Percentiles rank a stretch among this genome's conserved stretches.
phyloP scores from a whole-genome alignment of 2,888 invertebrate species.

The Cryptocephalus moraei region DNA sequence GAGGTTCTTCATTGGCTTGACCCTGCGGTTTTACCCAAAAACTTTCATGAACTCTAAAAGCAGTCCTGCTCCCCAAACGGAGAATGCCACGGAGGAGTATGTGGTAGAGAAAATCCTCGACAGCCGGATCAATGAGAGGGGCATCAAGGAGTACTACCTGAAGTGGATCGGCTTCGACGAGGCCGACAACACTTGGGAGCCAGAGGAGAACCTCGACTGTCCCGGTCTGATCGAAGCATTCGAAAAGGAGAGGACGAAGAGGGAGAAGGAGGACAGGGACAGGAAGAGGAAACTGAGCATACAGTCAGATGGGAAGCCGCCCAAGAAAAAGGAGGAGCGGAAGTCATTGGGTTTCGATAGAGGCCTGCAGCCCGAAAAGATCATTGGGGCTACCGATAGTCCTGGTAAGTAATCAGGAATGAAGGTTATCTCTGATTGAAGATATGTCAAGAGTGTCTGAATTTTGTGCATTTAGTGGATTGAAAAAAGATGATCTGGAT shows the following conservation, averaged over 20 bases:
- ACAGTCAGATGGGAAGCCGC: constrained; percentile 34
- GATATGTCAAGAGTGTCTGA: too few relatives aligned
- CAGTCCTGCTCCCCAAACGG: constrained; percentile 11
- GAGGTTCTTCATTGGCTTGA: too few relatives aligned
- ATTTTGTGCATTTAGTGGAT: too few relatives aligned
- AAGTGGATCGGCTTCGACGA: constrained; percentile 73
- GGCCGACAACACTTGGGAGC: constrained; percentile 95
- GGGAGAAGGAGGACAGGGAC: constrained; percentile 37
- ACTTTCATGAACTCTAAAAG: too few relatives aligned
- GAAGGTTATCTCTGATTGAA: too few relatives aligned
- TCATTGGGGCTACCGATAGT: constrained; percentile 88
- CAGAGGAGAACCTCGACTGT: constrained; percentile 77
- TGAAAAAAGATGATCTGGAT: too few relatives aligned
- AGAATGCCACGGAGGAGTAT: constrained; percentile 63
- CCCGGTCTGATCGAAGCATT: constrained; percentile 80
- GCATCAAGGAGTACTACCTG: constrained; percentile 47
- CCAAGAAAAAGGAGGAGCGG: constrained; percentile 38
- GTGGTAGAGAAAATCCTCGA: constrained; percentile 88
- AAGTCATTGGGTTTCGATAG: constrained; percentile 68
- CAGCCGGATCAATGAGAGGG: constrained; percentile 53
- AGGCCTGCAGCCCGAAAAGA: constrained; percentile 74
- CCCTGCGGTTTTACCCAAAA: too few relatives aligned
- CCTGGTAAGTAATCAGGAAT: constrained; percentile 44
- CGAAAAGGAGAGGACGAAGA: constrained; percentile 66
- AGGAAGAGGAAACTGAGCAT: constrained; percentile 22